Base-by-base conservation (phyloP, 2,113 vertebrate species). In the Daboia siamensis region DNA sequence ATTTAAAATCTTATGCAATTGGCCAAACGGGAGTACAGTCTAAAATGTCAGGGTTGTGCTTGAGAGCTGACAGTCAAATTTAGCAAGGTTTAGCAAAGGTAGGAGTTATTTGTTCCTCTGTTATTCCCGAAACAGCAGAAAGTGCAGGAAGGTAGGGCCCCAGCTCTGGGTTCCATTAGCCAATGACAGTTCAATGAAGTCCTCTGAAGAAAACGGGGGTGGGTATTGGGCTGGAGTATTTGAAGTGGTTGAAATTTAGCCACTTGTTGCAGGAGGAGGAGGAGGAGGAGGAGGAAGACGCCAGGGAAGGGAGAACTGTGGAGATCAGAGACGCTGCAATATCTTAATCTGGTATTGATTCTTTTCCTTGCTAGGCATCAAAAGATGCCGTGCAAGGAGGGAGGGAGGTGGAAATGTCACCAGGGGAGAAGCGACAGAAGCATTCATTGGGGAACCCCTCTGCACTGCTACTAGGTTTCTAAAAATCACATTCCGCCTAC, bases 321-420 rank as follows among this genome's bases (percentile, higher is more conserved):
- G 89, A 96, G 93, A 94, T 96, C 95, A 95, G 96, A 97, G 95
- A 96, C 95, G 96, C 96, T 95, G 95, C 93, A 93, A 59, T 94
- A 96, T 96, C 96, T 97, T 97, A 96, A 97, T 98, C 97, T 96
- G 96, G 93, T 97, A 98, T 97, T 96, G 97, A 98, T 97, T 97
- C 97, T 94, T 97, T 94, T 93, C 95, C 92, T 98, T 97, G 96
- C 97, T 96, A 97, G 95, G 96, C 97, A 97, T 96, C 97, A 97
- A 96, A 51, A 97, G 93, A 4, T 46, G 23, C 10, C 3, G n/a
- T 13, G 48, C 44, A 33, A 33, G 64, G 97, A 96, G 96, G 96
- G 97, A 96, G 95, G 95, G 93, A 86, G 2, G 48, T 0, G 51
- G 12, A 29, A 44, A 64, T 44, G 10, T 55, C 91, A 48, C 1